phyloP scores from a whole-genome alignment of 2,888 invertebrate species.

The Pandemis corylana region DNA sequence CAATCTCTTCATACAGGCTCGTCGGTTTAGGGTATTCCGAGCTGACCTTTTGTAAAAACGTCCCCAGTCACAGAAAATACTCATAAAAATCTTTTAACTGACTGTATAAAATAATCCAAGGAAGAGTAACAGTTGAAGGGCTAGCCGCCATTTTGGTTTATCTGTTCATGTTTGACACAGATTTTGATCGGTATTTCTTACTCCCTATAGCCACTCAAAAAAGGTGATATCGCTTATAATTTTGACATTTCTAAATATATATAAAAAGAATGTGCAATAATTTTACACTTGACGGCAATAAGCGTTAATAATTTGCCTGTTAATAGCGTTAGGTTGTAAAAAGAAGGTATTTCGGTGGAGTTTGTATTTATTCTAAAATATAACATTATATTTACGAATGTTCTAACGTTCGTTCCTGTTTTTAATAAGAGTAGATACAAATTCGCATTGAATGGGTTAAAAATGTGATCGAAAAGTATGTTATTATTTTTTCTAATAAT shows the following conservation, averaged over 20 bases:
- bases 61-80: too few species aligned
- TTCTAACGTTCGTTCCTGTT: background rate
- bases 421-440: constrained; percentile 5
- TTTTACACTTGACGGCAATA: constrained; percentile 38
- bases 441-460: constrained; percentile 42
- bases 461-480: constrained; percentile 67
- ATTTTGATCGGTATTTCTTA: background rate
- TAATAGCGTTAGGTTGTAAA: constrained; percentile 25
- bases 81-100: too few species aligned
- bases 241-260: constrained; percentile 20
- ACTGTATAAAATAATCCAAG: too few species aligned
- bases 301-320: constrained; percentile 16
- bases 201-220: constrained; percentile 25
- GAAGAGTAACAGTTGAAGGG: too few species aligned
- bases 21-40: too few species aligned
- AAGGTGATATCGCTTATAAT: constrained; percentile 38
- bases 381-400: background rate
- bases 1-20: too few species aligned
- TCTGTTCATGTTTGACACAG: too few species aligned
- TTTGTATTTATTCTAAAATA: constrained; percentile 5
- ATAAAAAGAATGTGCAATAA: constrained; percentile 35
- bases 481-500: constrained; percentile 73
- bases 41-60: too few species aligned
- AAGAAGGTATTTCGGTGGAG: constrained; percentile 30
- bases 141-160: too few species aligned